Evolutionary conservation across 2,888 invertebrate species (phyloP), one percentile per base, ranked within the genome.

Genomic region (Pteria penguin): DNA sequence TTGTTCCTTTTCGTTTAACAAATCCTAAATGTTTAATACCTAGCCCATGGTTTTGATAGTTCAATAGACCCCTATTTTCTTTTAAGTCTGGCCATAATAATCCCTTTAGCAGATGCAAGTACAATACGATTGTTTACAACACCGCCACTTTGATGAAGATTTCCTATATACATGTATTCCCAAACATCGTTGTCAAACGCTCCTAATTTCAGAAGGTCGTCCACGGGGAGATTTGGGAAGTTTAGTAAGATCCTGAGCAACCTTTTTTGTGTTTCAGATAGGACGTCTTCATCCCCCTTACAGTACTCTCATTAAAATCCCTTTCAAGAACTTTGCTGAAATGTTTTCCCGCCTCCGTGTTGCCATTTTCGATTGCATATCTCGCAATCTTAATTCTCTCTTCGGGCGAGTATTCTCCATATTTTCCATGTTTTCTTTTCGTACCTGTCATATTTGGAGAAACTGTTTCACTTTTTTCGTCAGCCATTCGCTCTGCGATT

Each of bases 11-110:
- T n/a, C n/a, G n/a, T n/a, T n/a, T n/a, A n/a, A n/a, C 29, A 14
- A 76, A 45, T 18, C 68, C 72, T 36, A 72, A 24, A 14, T 66
- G 54, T 4, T 76, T 72, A 67, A 72, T 67, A 76, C 18, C 66
- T 24, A 1, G 60, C 60, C 29, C 8, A 68, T 24, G 68, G 22
- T 27, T 55, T 45, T 63, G 75, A 70, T 18, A 66, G 66, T 66
- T 66, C 27, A 45, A 66, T 52, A 1, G 45, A 52, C 74, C 69
- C 14, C 69, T 58, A 18, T 70, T 61, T 58, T 69, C 62, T n/a
- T 33, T 57, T 14, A 75, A 63, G 11, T 32, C 63, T 75, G 58
- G 63, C 57, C 26, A 63, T 2, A 27, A 75, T 65, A 22, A 63
- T 58, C 24, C 75, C 75, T 11, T 69, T 75, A 18, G 69, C 69